Base-by-base conservation (phyloP, 2,888 invertebrate species). In the Diogma glabrata region DNA sequence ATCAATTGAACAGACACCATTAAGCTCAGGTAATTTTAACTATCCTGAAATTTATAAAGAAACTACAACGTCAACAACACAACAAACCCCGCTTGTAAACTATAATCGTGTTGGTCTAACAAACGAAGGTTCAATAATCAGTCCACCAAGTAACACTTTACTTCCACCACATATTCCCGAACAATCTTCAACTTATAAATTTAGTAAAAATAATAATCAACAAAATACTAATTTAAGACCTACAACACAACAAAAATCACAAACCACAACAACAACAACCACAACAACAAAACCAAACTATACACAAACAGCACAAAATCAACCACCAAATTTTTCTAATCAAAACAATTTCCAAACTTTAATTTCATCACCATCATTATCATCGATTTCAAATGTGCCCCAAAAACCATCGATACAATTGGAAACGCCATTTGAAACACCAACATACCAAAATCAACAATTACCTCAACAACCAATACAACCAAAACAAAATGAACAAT, bases 21-120 rank as follows among this genome's bases (percentile, higher is more conserved):
- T 48, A n/a, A 48, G 48, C 22, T 48, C 48, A 9, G 48, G 48
- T 22, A 48, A 48, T 12, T 48, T 16, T 22, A 48, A 33, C 4
- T 48, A 22, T 33, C 48, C 48, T 3, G 16, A 48, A 48, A 19
- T 47, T 17, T 26, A 47, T 26, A 26, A 47, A 47, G 26, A 47
- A 10, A 17, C 26, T 10, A 47, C 16, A 5, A 17, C 26, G 17
- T 19, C 19, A 47, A 23, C 46, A 47, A 43, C 43, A 2, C 40
- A 40, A 19, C 10, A 19, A n/a, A 19, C 38, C 12, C n/a, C 36
- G 16, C n/a, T 16, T 16, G 20, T 6, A n/a, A 43, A 8, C 23
- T 8, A 22, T 43, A 9, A 43, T 43, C 43, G 43, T 22, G 22
- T n/a, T 2, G 43, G 23, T 43, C n/a, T n/a, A n/a, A n/a, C n/a